phyloP scores from a whole-genome alignment of 2,113 vertebrate species.

The Sorex araneus region DNA sequence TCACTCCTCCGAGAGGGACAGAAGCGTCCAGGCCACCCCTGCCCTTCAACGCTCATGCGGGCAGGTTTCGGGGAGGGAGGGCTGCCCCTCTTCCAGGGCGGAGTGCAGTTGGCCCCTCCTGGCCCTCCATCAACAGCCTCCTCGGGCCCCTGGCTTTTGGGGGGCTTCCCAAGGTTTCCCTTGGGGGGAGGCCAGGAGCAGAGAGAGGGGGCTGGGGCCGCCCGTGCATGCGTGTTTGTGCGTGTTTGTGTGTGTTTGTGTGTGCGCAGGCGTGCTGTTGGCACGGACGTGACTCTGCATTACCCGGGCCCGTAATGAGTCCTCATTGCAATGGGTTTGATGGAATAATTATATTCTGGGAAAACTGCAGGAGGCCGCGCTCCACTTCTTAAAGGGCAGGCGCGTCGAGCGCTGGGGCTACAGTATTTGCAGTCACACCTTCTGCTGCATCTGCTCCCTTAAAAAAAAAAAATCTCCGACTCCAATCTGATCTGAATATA shows the following conservation, averaged over 20 bases:
- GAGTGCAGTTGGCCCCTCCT: too few relatives aligned
- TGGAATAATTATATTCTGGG: conserved; percentile 90
- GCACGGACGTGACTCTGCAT: conserved; percentile 90
- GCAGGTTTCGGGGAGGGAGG: background rate
- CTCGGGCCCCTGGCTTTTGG: background rate
- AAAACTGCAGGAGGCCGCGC: conserved; percentile 86
- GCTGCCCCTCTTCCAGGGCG: background rate
- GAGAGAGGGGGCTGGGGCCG: conserved; percentile 7
- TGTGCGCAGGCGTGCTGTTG: conserved; percentile 77
- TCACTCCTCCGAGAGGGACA: background rate
- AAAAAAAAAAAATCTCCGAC: conserved; percentile 89
- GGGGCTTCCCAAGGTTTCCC: conserved; percentile 39
- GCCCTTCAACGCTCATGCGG: background rate
- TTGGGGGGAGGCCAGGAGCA: conserved; percentile 51
- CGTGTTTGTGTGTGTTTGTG: conserved; percentile 81
- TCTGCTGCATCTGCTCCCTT: conserved; percentile 90
- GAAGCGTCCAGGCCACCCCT: background rate
- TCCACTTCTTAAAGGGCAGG: conserved; percentile 90
- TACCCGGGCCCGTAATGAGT: conserved; percentile 88
- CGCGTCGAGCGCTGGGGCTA: conserved; percentile 88
- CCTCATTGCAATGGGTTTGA: conserved; percentile 89
- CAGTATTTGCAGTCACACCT: conserved; percentile 90
- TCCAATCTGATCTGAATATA: conserved; percentile 95
- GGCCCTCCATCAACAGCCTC: background rate
- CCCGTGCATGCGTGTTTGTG: conserved; percentile 47